phyloP scores from a whole-genome alignment of 2,888 invertebrate genomes.

The Cerceris ruficornis region DNA sequence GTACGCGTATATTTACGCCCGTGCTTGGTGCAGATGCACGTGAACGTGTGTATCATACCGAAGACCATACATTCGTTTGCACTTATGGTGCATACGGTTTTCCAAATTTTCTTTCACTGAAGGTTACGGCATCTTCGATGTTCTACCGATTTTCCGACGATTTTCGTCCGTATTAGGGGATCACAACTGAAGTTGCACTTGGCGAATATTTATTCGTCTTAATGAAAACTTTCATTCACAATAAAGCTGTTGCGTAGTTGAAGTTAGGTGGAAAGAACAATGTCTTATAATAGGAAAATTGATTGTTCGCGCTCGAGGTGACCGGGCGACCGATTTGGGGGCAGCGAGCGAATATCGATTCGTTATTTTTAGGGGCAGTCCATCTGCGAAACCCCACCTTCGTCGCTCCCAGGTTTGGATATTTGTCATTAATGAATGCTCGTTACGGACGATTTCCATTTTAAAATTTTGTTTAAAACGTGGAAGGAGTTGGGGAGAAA shows the following conservation, averaged over 20 bases:
- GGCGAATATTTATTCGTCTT: neutral
- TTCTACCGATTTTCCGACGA: too few relatives aligned
- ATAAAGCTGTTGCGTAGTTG: neutral
- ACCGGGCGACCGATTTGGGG: constrained; percentile 70
- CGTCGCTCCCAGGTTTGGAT: constrained; percentile 62
- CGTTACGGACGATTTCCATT: constrained; percentile 13
- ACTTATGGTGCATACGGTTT: neutral
- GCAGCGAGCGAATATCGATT: constrained; percentile 75
- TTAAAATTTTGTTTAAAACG: neutral
- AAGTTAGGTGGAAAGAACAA: constrained; percentile 5
- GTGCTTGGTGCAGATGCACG: constrained; percentile 23
- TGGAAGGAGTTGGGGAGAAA: neutral
- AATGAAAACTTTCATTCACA: neutral
- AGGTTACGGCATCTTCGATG: too few relatives aligned
- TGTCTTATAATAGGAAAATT: constrained; percentile 52
- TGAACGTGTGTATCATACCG: constrained; percentile 20
- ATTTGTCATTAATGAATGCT: constrained; percentile 54
- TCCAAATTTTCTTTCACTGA: too few relatives aligned
- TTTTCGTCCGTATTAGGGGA: neutral
- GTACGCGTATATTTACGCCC: constrained; percentile 42
- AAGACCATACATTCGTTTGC: constrained; percentile 18
- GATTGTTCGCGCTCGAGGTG: constrained; percentile 62
- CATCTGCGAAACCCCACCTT: constrained; percentile 68
- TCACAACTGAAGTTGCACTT: neutral
- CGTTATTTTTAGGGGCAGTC: constrained; percentile 77